These are phyloP conservation scores for Chelmon rostratus DNA, from an alignment of 2,797 vertebrate species.

Conservation along the genomic window DNA sequence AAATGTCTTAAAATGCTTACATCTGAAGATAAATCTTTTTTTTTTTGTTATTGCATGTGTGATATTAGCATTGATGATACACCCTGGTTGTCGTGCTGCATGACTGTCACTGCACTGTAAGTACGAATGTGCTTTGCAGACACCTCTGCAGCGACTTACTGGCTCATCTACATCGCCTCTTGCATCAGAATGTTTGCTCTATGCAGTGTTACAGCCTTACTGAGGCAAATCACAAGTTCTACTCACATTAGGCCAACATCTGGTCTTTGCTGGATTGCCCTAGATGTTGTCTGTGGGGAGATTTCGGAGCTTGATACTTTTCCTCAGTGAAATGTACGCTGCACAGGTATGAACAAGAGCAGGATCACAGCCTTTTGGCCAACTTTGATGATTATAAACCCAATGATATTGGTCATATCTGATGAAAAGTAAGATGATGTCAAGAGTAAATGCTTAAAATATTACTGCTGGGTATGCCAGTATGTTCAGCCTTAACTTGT, in stretches of 20 bases:
- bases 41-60: neutral
- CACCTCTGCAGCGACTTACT: neutral
- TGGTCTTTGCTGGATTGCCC: conserved; percentile 31
- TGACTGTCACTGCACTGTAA: neutral
- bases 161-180: conserved; percentile 10
- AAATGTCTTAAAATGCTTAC: neutral
- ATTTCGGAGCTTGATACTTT: neutral
- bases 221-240: conserved; percentile 21
- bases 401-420: conserved; percentile 6
- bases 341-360: neutral
- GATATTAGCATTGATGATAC: neutral
- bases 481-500: conserved; percentile 22
- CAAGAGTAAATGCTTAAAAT: conserved; percentile 4
- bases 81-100: neutral
- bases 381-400: conserved; percentile 18
- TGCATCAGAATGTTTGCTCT: conserved; percentile 25
- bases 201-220: conserved; percentile 21
- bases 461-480: conserved; percentile 2
- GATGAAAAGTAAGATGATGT: conserved; percentile 14
- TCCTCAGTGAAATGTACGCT: conserved; percentile 16
- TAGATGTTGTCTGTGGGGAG: conserved; percentile 29
- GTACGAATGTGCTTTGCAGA: neutral
- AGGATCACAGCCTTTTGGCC: conserved; percentile 16
- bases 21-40: neutral
- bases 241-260: conserved; percentile 40